phyloP scores from a whole-genome alignment of 2,888 invertebrate species.

The Icerya purchasi region DNA sequence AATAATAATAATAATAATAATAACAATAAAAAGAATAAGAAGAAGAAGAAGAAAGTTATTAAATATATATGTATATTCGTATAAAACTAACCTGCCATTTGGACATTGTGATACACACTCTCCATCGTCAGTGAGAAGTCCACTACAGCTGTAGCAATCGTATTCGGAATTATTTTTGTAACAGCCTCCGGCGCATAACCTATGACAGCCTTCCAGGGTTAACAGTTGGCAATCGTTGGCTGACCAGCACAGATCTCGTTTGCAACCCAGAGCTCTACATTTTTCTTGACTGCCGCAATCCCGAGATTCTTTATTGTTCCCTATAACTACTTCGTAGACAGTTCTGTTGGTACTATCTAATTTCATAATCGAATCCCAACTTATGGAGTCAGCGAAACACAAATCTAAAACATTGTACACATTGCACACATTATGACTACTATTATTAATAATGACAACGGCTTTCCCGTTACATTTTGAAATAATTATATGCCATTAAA shows the following conservation, averaged over 20 bases:
- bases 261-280: conserved; percentile 11
- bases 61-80: too few relatives aligned
- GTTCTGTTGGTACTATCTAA: conserved; percentile 12
- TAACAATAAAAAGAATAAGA: too few relatives aligned
- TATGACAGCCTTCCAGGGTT: conserved; percentile 22
- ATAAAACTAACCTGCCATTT: conserved; percentile 35
- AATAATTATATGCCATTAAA: too few relatives aligned
- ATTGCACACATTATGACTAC: too few relatives aligned
- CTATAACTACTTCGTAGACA: conserved; percentile 9
- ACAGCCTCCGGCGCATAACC: conserved; percentile 15
- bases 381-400: conserved; percentile 49
- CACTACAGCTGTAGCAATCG: conserved; percentile 19
- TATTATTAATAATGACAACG: too few relatives aligned
- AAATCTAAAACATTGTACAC: conserved; percentile 27
- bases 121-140: conserved; percentile 12
- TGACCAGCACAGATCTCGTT: conserved; percentile 9
- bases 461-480: too few relatives aligned
- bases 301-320: conserved; percentile 3
- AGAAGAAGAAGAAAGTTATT: too few relatives aligned
- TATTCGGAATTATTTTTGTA: conserved; percentile 11
- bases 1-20: too few relatives aligned
- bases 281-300: background rate
- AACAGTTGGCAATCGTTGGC: conserved; percentile 14
- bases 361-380: conserved; percentile 38
- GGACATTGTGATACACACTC: conserved; percentile 34